Percentiles rank a stretch among this genome's conserved stretches.
phyloP scores from a whole-genome alignment of 2,113 vertebrate genomes.

The Rhinogobius similis region DNA sequence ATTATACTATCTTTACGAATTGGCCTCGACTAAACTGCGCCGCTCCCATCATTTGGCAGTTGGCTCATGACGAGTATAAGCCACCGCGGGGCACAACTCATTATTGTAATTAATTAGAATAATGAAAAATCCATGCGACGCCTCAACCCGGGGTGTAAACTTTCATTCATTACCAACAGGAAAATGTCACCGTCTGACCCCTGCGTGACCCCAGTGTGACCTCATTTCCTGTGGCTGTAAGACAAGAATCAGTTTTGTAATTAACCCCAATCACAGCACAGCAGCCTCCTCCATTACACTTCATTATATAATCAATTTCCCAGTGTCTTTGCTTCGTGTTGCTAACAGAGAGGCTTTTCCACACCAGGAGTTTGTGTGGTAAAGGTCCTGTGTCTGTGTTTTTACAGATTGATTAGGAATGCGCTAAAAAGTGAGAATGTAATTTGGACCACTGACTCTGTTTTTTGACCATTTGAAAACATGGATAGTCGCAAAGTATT shows the following conservation, averaged over 20 bases:
- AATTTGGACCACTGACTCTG: background rate
- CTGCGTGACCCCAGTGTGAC: background rate
- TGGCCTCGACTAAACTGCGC: background rate
- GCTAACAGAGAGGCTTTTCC: background rate
- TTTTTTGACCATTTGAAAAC: background rate
- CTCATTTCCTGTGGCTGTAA: conserved; percentile 26
- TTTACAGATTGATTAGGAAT: background rate
- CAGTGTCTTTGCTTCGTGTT: background rate
- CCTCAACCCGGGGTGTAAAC: conserved; percentile 19
- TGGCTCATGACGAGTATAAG: background rate
- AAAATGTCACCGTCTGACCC: background rate
- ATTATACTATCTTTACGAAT: background rate
- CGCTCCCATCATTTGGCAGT: background rate
- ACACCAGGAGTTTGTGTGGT: background rate
- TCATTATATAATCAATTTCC: conserved; percentile 14
- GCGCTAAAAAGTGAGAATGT: background rate
- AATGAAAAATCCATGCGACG: conserved; percentile 39
- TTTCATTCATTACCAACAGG: conserved; percentile 6
- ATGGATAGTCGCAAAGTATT: background rate
- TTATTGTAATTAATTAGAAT: conserved; percentile 50
- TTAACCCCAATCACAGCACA: background rate
- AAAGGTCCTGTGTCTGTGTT: background rate
- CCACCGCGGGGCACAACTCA: background rate
- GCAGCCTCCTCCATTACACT: background rate
- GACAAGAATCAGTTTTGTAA: conserved; percentile 16